A percentile compares a stretch with the other conserved stretches of the same genome.
These are phyloP conservation scores for Mya arenaria DNA, from an alignment of 1,140 invertebrate genomes.

Conservation along the genomic window DNA sequence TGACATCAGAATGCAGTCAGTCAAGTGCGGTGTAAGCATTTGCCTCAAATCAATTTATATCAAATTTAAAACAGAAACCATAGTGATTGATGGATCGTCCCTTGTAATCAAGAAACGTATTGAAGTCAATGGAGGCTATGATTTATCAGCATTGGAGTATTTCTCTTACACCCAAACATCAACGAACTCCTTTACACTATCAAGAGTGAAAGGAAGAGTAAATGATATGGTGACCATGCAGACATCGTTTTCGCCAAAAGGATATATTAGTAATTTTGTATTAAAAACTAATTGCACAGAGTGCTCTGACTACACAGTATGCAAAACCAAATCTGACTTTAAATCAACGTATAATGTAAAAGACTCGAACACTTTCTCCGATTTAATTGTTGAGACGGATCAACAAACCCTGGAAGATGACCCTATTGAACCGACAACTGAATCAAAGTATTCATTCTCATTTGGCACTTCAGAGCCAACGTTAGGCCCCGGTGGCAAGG, in stretches of 20 bases:
- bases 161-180: slow-evolving; percentile 7
- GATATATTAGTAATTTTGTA: not conserved
- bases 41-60: slow-evolving; percentile 15
- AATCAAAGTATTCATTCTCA: not conserved
- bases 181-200: not conserved
- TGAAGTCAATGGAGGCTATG: slow-evolving; percentile 12
- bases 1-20: slow-evolving; percentile 6
- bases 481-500: too few relatives aligned
- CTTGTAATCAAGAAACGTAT: not conserved
- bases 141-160: not conserved
- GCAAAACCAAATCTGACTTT: not conserved
- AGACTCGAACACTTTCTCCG: slow-evolving; percentile 5
- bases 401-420: not conserved
- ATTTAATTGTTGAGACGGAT: slow-evolving; percentile 23
- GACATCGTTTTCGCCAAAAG: not conserved
- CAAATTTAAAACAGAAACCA: not conserved
- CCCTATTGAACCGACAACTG: slow-evolving; percentile 6
- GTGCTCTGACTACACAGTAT: not conserved
- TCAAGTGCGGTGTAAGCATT: slow-evolving; percentile 20
- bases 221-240: not conserved
- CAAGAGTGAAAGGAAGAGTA: not conserved
- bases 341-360: not conserved
- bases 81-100: not conserved
- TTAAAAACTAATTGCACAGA: not conserved
- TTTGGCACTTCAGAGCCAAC: slow-evolving; percentile 6